Evolutionary conservation across 1,140 invertebrate genomes (phyloP).

Genomic region (Pseudomyrmex gracilis): DNA sequence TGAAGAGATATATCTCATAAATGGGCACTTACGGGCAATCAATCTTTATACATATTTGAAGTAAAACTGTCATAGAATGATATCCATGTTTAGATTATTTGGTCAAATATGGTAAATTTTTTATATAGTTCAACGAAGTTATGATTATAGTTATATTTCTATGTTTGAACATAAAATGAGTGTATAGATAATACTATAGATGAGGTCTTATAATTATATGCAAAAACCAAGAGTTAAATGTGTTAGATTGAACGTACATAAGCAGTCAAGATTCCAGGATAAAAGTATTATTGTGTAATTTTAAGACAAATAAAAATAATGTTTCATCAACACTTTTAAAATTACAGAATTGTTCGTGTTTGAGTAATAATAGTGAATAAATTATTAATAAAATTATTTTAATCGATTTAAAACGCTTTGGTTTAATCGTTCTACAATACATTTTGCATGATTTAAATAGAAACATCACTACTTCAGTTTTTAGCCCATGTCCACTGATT

Average conservation of each 20-base stretch:
- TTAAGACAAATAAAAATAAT: neutral
- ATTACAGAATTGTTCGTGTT: slow-evolving; percentile 6
- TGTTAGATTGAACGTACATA: neutral
- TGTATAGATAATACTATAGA: neutral
- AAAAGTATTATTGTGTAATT: neutral
- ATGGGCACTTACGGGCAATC: too few relatives aligned
- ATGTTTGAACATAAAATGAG: slow-evolving; percentile 1
- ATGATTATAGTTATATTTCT: neutral
- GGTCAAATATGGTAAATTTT: neutral
- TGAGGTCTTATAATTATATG: slow-evolving; percentile 13
- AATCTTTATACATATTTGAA: too few relatives aligned
- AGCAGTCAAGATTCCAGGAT: neutral
- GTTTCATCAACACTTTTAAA: neutral
- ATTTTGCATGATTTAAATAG: neutral
- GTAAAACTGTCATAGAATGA: too few relatives aligned
- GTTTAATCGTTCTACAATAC: slow-evolving; percentile 11
- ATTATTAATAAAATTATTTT: slow-evolving; percentile 15
- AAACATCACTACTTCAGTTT: neutral
- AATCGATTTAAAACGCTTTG: neutral
- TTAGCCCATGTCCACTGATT: too few relatives aligned
- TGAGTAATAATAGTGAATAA: neutral
- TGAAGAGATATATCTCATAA: neutral
- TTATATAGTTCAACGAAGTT: slow-evolving; percentile 3
- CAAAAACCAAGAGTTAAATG: neutral
- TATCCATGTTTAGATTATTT: neutral